Conservation (phyloP, 2,797 vertebrate genomes). For the Serranus cabrilla region DNA sequence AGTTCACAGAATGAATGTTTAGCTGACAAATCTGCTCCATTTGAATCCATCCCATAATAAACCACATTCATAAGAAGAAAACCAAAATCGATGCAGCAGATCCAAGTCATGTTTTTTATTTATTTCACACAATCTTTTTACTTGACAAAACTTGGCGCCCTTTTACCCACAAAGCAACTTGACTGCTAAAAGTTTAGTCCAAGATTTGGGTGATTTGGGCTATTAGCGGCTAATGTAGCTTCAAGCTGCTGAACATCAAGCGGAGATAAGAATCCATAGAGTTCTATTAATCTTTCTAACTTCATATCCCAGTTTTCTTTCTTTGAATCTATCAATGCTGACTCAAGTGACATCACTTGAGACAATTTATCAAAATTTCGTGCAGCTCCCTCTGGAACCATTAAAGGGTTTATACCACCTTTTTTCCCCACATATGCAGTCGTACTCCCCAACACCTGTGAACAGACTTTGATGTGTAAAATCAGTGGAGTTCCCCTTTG, state of each 20-base stretch:
- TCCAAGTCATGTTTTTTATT: too few species aligned
- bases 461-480: constrained; percentile 14
- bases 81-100: not conserved
- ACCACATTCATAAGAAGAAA: not conserved
- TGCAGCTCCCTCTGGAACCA: not conserved
- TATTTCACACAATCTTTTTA: too few species aligned
- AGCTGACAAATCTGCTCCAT: too few species aligned
- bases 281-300: not conserved
- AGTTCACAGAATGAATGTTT: too few species aligned
- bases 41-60: too few species aligned
- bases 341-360: not conserved
- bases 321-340: rapidly evolving
- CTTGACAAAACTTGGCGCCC: too few species aligned
- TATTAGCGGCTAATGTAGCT: not conserved
- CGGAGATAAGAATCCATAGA: not conserved
- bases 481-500: not conserved
- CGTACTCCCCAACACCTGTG: not conserved
- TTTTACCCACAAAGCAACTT: not conserved
- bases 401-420: not conserved
- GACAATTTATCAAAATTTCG: not conserved
- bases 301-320: not conserved
- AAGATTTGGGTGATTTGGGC: not conserved
- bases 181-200: not conserved
- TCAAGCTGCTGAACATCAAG: not conserved
- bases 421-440: not conserved